A percentile compares a stretch with the other conserved stretches of the same genome.
Conservation (phyloP, 2,113 vertebrate genomes). For the Sinocyclocheilus grahami region DNA sequence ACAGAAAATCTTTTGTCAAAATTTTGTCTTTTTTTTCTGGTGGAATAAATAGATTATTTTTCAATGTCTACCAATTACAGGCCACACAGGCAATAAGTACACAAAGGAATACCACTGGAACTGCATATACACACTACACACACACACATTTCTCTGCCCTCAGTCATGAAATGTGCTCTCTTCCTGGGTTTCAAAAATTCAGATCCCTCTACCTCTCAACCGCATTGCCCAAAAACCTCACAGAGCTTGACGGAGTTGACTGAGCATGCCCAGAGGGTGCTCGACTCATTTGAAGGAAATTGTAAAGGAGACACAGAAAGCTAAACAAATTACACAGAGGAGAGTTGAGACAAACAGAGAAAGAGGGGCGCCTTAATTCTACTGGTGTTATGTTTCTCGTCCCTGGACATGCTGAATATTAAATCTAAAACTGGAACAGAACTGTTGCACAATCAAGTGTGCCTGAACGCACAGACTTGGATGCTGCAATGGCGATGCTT, state of each 20-base stretch:
- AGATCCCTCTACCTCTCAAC: constrained; percentile 17
- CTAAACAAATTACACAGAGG: constrained; percentile 68
- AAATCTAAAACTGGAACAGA: constrained; percentile 51
- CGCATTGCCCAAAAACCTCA: constrained; percentile 49
- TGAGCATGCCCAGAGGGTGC: constrained; percentile 57
- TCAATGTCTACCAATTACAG: constrained; percentile 13
- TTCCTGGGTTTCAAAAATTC: not conserved
- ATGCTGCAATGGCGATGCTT: constrained; percentile 11
- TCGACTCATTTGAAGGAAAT: constrained; percentile 59
- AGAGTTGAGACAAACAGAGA: constrained; percentile 45
- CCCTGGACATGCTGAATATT: constrained; percentile 58
- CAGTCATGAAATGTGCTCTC: not conserved
- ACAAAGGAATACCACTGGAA: not conserved
- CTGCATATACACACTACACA: not conserved
- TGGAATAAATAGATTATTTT: constrained; percentile 26
- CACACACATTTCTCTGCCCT: not conserved
- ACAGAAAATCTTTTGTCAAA: constrained; percentile 51
- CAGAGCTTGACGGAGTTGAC: constrained; percentile 35
- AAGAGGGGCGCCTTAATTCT: constrained; percentile 51
- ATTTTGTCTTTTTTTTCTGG: not conserved
- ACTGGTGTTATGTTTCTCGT: constrained; percentile 47
- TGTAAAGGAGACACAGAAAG: constrained; percentile 65
- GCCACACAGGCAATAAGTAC: constrained; percentile 11
- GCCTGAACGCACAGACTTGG: constrained; percentile 20
- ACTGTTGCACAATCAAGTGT: constrained; percentile 56